Base-by-base conservation (phyloP, 2,888 invertebrate genomes). In the Synanthedon tipuliformis region DNA sequence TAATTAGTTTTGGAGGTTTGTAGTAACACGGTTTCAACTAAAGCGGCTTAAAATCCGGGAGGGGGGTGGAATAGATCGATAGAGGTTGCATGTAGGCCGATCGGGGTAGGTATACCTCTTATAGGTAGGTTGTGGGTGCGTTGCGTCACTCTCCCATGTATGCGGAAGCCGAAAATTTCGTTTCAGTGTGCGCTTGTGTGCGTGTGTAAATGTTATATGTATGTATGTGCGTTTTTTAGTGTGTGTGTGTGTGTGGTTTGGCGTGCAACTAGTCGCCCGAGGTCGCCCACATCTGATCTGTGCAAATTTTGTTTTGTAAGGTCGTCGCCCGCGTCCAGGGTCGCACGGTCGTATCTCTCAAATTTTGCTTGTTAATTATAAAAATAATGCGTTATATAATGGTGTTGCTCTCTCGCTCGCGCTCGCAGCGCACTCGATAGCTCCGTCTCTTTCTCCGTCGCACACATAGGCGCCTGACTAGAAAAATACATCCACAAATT, bases 331-430 rank as follows among this genome's bases (percentile, higher is more conserved):
- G 78, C 69, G 61, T 68, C 81, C 87, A 87, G 78, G 87, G 87
- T 68, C 87, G 78, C 76, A 68, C 71, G 67, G 80, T 69, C 77
- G 84, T 86, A 85, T 86, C 84, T 84, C 78, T 84, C 78, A 82
- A 86, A 79, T 87, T 86, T 85, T 85, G 87, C 79, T 80, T 85
- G 87, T 86, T 87, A 50, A 87, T 87, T 87, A 86, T 86, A 86
- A 87, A 86, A 87, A 87, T 86, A 87, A 87, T 86, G 85, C 81
- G 85, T 87, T 87, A 86, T 86, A 84, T 87, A 87, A 87, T 76
- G 72, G 59, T 71, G 61, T 60, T 45, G 49, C 8, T 53, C 15
- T 81, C 83, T 62, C 71, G 56, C 61, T 84, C 69, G 52, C 66
- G 54, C 78, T 11, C 51, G 27, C 7, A n/a, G 8, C 1, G 8